Conservation (phyloP, 2,113 vertebrate species). For the Centropus bengalensis region DNA sequence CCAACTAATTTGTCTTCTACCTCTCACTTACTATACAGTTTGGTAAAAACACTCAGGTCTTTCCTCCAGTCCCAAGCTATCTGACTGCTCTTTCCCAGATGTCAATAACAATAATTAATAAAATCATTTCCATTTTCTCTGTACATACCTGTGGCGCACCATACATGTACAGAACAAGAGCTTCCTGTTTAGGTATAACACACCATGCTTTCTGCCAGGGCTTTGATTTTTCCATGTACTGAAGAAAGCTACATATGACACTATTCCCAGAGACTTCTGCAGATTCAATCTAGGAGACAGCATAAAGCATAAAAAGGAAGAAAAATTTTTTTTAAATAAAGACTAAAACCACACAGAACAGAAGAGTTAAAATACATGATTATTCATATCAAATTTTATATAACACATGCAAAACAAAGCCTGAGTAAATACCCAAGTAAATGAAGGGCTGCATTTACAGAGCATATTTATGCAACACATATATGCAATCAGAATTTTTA, state of each 20-base stretch:
- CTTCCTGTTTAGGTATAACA: constrained; percentile 94
- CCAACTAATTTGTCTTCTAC: neutral
- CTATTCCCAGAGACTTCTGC: constrained; percentile 93
- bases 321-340: neutral
- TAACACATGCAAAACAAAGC: neutral
- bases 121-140: neutral
- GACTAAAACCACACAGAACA: neutral
- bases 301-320: neutral
- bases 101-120: neutral
- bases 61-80: neutral
- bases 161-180: constrained; percentile 93
- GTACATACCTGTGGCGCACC: constrained; percentile 92
- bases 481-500: neutral
- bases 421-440: neutral
- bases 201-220: constrained; percentile 98
- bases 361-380: neutral
- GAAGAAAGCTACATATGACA: constrained; percentile 94
- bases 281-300: constrained; percentile 87
- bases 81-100: neutral
- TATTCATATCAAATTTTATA: neutral
- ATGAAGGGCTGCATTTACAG: neutral
- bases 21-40: neutral
- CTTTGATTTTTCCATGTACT: constrained; percentile 94
- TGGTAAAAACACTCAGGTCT: neutral
- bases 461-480: neutral